Percentiles rank a stretch among this genome's conserved stretches.
Evolutionary conservation across 92 coral and sea anemone genomes (phyloP).

Genomic region (Palythoa heliodiscus): DNA sequence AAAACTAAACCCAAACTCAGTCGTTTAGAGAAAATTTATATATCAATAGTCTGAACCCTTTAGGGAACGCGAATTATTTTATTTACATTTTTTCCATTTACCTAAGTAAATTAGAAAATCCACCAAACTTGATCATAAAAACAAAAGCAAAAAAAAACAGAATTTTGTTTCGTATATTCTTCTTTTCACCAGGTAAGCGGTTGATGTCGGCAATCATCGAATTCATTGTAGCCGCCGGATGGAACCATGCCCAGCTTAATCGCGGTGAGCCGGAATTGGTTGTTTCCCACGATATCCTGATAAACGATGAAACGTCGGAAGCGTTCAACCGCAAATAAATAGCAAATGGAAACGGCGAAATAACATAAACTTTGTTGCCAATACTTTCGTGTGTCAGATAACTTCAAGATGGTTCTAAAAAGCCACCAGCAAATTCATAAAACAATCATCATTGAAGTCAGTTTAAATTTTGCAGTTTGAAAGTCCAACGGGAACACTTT

Average conservation of each 20-base stretch:
- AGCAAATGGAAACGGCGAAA: slow-evolving; percentile 1
- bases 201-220: background rate
- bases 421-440: background rate
- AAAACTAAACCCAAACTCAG: too few relatives aligned
- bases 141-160: too few relatives aligned
- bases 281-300: background rate
- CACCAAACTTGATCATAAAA: too few relatives aligned
- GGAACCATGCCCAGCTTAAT: background rate
- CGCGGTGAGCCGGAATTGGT: background rate
- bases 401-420: background rate
- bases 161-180: too few relatives aligned
- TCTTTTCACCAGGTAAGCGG: background rate
- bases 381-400: background rate
- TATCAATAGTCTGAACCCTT: too few relatives aligned
- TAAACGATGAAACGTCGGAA: slow-evolving; percentile 21
- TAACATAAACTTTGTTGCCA: background rate
- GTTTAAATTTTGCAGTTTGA: background rate
- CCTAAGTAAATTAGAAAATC: too few relatives aligned
- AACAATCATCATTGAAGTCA: background rate
- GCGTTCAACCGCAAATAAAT: slow-evolving; percentile 32
- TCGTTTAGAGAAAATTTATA: too few relatives aligned
- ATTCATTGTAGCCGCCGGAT: background rate
- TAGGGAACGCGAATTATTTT: too few relatives aligned
- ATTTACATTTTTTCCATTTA: too few relatives aligned
- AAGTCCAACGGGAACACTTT: background rate